These are phyloP conservation scores for Nomada fucata DNA, from an alignment of 2,888 invertebrate species.

Conservation along the genomic window DNA sequence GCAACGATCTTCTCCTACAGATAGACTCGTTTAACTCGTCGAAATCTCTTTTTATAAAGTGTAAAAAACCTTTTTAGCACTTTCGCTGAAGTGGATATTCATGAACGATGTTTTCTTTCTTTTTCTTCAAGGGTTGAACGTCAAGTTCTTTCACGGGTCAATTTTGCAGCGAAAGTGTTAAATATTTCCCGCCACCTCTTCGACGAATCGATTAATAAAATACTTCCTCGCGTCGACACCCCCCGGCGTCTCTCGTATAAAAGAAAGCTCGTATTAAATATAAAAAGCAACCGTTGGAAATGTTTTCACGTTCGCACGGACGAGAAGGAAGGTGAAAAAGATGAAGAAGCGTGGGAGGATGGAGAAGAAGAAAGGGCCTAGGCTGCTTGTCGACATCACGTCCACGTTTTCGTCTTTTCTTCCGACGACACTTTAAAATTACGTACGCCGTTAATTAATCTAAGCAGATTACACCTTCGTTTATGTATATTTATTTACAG, in stretches of 20 bases:
- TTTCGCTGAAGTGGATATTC: slow-evolving; percentile 15
- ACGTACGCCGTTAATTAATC: slow-evolving; percentile 44
- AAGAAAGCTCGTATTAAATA: slow-evolving; percentile 27
- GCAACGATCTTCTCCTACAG: slow-evolving; percentile 2
- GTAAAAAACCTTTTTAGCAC: neutral
- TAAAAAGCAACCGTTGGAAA: neutral
- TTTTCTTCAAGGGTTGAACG: too few species aligned
- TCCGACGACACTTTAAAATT: slow-evolving; percentile 25
- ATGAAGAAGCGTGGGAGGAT: slow-evolving; percentile 31
- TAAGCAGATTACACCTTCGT: slow-evolving; percentile 66
- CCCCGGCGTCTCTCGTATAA: slow-evolving; percentile 17
- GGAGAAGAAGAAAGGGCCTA: slow-evolving; percentile 11
- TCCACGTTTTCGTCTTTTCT: slow-evolving; percentile 11
- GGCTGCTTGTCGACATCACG: slow-evolving; percentile 27
- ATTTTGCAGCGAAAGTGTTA: slow-evolving; percentile 14
- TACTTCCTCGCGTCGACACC: slow-evolving; percentile 43
- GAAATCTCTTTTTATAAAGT: neutral
- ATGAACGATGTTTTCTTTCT: neutral
- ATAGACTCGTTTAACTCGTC: slow-evolving; percentile 25
- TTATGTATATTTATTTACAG: slow-evolving; percentile 71
- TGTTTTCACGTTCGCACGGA: neutral
- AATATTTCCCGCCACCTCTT: neutral
- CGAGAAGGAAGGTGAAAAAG: slow-evolving; percentile 5
- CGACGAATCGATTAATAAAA: slow-evolving; percentile 52
- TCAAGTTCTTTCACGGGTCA: neutral